Conservation (phyloP, 2,113 vertebrate species). For the Prochilodus magdalenae region DNA sequence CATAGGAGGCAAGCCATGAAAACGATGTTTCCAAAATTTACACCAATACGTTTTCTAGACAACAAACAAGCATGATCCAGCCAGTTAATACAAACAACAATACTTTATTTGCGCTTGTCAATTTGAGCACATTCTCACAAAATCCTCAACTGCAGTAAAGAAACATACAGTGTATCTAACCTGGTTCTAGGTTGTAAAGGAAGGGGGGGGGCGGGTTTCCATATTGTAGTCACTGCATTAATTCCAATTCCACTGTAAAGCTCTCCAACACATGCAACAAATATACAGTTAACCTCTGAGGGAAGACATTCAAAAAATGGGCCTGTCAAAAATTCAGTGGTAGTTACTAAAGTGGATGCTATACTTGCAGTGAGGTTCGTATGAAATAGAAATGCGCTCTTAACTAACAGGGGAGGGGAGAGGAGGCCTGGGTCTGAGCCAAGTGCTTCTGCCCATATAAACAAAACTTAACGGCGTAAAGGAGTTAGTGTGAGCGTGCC, state of each 20-base stretch:
- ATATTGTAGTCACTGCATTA: not conserved
- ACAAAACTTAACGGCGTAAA: slow-evolving; percentile 33
- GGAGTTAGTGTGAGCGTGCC: not conserved
- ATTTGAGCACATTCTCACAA: slow-evolving; percentile 29
- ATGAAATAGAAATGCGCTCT: slow-evolving; percentile 18
- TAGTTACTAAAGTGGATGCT: not conserved
- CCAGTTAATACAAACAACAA: slow-evolving; percentile 45
- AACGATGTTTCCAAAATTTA: not conserved
- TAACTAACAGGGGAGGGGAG: slow-evolving; percentile 8
- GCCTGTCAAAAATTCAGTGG: not conserved
- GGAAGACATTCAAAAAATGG: not conserved
- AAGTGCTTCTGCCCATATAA: slow-evolving; percentile 50
- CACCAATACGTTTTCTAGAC: not conserved
- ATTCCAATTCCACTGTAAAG: not conserved
- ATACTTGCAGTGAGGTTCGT: slow-evolving; percentile 13
- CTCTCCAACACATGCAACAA: not conserved
- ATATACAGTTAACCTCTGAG: not conserved
- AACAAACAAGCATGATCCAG: not conserved
- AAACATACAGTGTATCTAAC: no score
- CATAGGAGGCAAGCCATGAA: not conserved
- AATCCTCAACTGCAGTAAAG: slow-evolving; percentile 2
- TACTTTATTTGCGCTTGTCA: slow-evolving; percentile 43
- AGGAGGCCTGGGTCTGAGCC: slow-evolving; percentile 1
- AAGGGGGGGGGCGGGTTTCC: not conserved
- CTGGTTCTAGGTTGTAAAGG: not conserved